phyloP scores from a whole-genome alignment of 2,797 vertebrate species.

The Chelmon rostratus region DNA sequence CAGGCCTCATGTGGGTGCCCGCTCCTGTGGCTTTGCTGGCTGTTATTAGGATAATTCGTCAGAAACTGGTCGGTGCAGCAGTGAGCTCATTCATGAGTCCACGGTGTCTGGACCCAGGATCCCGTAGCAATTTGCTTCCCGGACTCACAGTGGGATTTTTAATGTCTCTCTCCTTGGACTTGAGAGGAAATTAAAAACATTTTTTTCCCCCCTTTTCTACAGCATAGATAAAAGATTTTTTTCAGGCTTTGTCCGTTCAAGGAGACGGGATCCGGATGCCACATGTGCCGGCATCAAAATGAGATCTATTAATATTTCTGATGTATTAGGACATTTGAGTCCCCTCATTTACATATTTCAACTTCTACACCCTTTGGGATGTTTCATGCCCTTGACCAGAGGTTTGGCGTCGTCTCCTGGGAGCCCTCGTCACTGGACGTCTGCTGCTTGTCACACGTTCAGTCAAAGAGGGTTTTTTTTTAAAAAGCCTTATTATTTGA shows the following conservation, averaged over 20 bases:
- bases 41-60: conserved; percentile 42
- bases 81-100: conserved; percentile 32
- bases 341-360: conserved; percentile 24
- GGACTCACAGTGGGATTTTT: conserved; percentile 47
- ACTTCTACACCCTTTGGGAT: conserved; percentile 4
- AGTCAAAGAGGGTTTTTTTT: background rate
- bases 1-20: conserved; percentile 30
- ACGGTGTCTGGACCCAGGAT: conserved; percentile 38
- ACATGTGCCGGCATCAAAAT: conserved; percentile 15
- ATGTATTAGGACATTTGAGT: conserved; percentile 12
- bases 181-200: conserved; percentile 52
- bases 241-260: conserved; percentile 27
- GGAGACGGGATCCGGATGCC: conserved; percentile 25
- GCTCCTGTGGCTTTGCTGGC: conserved; percentile 19
- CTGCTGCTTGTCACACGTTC: background rate
- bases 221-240: conserved; percentile 23
- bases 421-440: background rate
- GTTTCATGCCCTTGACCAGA: conserved; percentile 23
- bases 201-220: background rate
- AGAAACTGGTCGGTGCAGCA: conserved; percentile 14
- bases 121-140: conserved; percentile 55
- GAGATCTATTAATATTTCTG: conserved; percentile 46
- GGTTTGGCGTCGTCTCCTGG: background rate
- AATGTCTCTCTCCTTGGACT: conserved; percentile 46
- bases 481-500: background rate